phyloP scores from a whole-genome alignment of 2,888 invertebrate genomes.

The Synergus gifuensis region DNA sequence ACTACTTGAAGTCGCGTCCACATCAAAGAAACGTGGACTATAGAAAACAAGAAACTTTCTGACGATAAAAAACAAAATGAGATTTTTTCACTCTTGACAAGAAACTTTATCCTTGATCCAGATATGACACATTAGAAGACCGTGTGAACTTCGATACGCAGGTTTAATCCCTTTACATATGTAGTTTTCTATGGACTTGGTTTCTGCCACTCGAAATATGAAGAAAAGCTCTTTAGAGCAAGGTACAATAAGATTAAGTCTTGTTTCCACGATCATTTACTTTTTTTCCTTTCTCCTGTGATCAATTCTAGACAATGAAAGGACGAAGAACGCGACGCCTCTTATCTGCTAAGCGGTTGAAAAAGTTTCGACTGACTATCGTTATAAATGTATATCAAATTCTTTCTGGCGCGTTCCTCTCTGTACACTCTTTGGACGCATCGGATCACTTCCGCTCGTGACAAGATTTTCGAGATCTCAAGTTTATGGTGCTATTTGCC shows the following conservation, averaged over 20 bases:
- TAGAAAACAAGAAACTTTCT: slow-evolving; percentile 22
- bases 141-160: slow-evolving; percentile 47
- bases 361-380: slow-evolving; percentile 56
- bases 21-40: slow-evolving; percentile 22
- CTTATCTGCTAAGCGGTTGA: slow-evolving; percentile 59
- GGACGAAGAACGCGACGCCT: slow-evolving; percentile 53
- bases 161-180: slow-evolving; percentile 32
- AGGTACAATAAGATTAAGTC: slow-evolving; percentile 58
- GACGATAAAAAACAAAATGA: slow-evolving; percentile 4
- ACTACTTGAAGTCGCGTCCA: slow-evolving; percentile 44
- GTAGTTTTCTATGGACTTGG: neutral
- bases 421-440: slow-evolving; percentile 54
- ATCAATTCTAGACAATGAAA: slow-evolving; percentile 59
- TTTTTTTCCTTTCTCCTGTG: slow-evolving; percentile 53
- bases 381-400: slow-evolving; percentile 50
- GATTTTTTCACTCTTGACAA: slow-evolving; percentile 6
- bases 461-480: slow-evolving; percentile 46
- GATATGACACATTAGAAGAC: slow-evolving; percentile 20
- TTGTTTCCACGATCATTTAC: slow-evolving; percentile 35
- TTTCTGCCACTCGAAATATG: slow-evolving; percentile 23
- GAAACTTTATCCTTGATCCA: slow-evolving; percentile 21
- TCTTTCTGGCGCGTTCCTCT: slow-evolving; percentile 52
- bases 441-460: slow-evolving; percentile 49
- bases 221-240: slow-evolving; percentile 48
- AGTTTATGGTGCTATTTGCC: slow-evolving; percentile 45